These are phyloP conservation scores for Lepidocyrtoides sp. DNA, from an alignment of 2,888 invertebrate species.

Conservation along the genomic window DNA sequence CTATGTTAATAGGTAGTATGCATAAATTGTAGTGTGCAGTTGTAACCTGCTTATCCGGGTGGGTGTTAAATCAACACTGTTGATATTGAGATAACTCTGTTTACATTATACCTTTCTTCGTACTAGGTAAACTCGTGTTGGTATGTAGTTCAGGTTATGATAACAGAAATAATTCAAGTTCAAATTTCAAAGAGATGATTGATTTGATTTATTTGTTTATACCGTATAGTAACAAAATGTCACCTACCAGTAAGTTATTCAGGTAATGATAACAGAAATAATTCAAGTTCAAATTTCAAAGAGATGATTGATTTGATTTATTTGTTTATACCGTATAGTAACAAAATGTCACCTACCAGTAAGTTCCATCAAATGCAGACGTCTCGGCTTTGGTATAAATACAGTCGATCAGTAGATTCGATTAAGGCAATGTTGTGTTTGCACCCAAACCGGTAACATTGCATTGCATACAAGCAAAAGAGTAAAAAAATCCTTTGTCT, in stretches of 20 bases:
- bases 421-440: conserved; percentile 53
- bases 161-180: conserved; percentile 36
- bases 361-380: too few relatives aligned
- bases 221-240: too few relatives aligned
- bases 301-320: neutral
- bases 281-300: conserved; percentile 42
- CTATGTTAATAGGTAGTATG: too few relatives aligned
- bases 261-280: conserved; percentile 16
- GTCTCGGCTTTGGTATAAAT: neutral
- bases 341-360: neutral
- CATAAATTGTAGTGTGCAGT: too few relatives aligned
- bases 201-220: neutral
- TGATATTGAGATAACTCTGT: too few relatives aligned
- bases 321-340: neutral
- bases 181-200: conserved; percentile 3
- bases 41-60: too few relatives aligned
- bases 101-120: too few relatives aligned
- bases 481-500: neutral
- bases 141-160: conserved; percentile 16
- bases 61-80: too few relatives aligned
- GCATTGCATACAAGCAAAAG: conserved; percentile 29
- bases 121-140: too few relatives aligned
- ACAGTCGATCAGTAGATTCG: neutral
- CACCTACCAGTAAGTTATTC: too few relatives aligned
- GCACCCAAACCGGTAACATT: conserved; percentile 16